Evolutionary conservation across 2,113 vertebrate genomes (phyloP), one percentile per base, ranked within the genome.

Genomic region (Eurystomus gularis): DNA sequence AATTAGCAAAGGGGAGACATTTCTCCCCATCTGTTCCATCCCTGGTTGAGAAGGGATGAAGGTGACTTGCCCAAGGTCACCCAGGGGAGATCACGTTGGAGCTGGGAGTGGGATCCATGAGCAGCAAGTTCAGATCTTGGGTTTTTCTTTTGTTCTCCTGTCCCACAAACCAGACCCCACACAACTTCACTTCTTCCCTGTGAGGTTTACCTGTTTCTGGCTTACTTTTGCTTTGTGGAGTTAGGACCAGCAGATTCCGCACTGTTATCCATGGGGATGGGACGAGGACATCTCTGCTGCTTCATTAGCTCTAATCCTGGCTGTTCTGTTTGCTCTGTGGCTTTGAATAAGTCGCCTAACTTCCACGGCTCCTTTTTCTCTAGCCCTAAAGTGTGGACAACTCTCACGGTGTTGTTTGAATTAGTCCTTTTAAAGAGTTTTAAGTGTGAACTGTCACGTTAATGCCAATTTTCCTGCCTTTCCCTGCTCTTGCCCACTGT

Each of bases 311-410:
- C 71, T 24, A 15, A 46, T 28, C 68, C 52, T 48, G 35, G 14
- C 48, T 70, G 48, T 76, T 33, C 9, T 13, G 0, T 64, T 64
- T 79, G 46, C 61, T 69, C 39, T 28, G 24, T 24, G 26, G 25
- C 70, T 84, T 75, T 51, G 37, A 20, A 7, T 42, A n/a, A 77
- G 40, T 58, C 28, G 2, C 64, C 33, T 49, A 13, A 35, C 37
- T 70, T 66, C 58, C 49, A 4, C 2, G 25, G 21, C 46, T 69
- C 58, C 3, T 0, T 64, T 81, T 62, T 78, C 29, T 16, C n/a
- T 35, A 3, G 13, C 31, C 4, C 2, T 33, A 21, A 65, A 44
- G 52, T 0, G 1, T 7, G 2, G 9, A 4, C 44, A 40, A 46
- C 28, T 79, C 62, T 33, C 18, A 9, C 2, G 3, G 3, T 29